phyloP scores from a whole-genome alignment of 2,797 vertebrate genomes.

The Phataginus tricuspis region DNA sequence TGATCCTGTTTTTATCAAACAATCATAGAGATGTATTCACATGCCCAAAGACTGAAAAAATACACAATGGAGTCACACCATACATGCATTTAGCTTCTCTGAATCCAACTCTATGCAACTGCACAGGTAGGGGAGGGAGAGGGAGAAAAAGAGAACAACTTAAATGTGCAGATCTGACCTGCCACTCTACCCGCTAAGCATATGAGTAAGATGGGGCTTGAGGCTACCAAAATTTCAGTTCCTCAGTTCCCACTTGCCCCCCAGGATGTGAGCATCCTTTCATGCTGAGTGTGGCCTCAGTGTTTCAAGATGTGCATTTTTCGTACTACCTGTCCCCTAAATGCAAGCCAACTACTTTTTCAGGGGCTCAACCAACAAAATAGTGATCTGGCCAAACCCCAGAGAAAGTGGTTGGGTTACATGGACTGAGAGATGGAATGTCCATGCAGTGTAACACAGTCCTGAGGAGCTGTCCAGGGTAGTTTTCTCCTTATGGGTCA shows the following conservation, averaged over 20 bases:
- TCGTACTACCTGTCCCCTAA: background rate
- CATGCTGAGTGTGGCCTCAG: background rate
- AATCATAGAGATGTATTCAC: background rate
- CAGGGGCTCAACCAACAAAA: background rate
- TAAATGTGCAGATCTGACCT: background rate
- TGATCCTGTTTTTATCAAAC: constrained; percentile 3
- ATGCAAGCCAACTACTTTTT: background rate
- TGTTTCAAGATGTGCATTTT: background rate
- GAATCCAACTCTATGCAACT: background rate
- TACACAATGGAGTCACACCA: background rate
- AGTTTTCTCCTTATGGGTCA: background rate
- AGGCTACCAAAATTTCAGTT: background rate
- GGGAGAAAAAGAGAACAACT: too few relatives aligned
- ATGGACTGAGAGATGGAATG: background rate
- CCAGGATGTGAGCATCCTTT: background rate
- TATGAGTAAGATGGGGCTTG: background rate
- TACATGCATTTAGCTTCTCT: background rate
- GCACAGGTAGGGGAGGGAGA: accelerated
- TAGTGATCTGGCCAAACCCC: background rate
- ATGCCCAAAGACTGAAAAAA: background rate
- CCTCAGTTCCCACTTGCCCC: background rate
- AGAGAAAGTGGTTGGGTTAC: background rate
- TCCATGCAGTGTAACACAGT: background rate
- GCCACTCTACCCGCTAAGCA: background rate
- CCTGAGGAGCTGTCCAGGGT: background rate